Conservation (phyloP, 2,888 invertebrate genomes). For the Acrobasis repandana region DNA sequence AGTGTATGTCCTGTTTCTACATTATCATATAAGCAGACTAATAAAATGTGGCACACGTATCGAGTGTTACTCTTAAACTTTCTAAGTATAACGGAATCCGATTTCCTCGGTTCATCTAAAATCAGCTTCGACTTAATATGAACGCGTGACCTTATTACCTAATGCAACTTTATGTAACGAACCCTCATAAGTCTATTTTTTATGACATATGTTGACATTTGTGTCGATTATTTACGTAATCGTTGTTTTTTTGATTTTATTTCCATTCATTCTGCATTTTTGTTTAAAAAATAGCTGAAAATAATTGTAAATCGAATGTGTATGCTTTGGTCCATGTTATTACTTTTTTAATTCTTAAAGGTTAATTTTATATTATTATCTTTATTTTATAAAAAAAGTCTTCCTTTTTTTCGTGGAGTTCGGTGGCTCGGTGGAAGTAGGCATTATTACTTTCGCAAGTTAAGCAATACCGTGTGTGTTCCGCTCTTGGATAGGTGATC, state of each 20-base stretch:
- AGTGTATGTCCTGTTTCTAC: conserved; percentile 9
- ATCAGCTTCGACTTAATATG: conserved; percentile 24
- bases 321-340: too few relatives aligned
- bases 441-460: too few relatives aligned
- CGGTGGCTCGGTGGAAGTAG: too few relatives aligned
- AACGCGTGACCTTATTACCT: conserved; percentile 10
- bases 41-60: conserved; percentile 20
- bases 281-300: too few relatives aligned
- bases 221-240: conserved; percentile 18
- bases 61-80: conserved; percentile 26
- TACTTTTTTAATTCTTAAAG: too few relatives aligned
- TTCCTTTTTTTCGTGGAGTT: too few relatives aligned
- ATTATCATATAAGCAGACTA: conserved; percentile 8
- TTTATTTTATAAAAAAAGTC: too few relatives aligned
- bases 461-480: too few relatives aligned
- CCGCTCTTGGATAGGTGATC: too few relatives aligned
- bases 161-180: conserved; percentile 14
- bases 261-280: too few relatives aligned
- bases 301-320: too few relatives aligned
- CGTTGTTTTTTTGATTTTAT: not conserved
- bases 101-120: conserved; percentile 35
- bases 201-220: conserved; percentile 10
- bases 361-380: too few relatives aligned
- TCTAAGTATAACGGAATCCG: conserved; percentile 34
- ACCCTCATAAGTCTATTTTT: not conserved